Evolutionary conservation across 2,113 vertebrate genomes (phyloP), one percentile per base, ranked within the genome.

Genomic region (Mugil cephalus): DNA sequence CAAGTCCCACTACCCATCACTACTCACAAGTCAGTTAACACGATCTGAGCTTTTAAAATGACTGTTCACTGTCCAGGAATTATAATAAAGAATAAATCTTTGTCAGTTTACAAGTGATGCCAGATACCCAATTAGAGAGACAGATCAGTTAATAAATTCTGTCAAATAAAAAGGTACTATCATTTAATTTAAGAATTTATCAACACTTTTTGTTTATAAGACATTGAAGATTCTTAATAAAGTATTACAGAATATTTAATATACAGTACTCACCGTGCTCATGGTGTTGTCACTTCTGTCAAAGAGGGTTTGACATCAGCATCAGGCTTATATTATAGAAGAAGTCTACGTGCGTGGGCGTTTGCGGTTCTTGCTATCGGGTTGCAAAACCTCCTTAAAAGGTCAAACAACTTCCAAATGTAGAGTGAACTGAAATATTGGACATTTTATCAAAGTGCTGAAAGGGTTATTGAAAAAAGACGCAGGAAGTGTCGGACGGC

Each of bases 191-290:
- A 30, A 30, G 5, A 2, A 30, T 30, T 30, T 30, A 30, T 5
- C 24, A 30, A 30, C 24, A 30, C n/a, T n/a, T n/a, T 30, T 30
- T 3, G 24, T 30, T 30, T 30, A 30, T 30, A 30, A 30, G 51
- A 35, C 15, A 4, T 13, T 2, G 18, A 36, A 12, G 36, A 18
- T 59, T 19, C 6, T 30, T 30, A 30, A 30, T 3, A 30, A 30
- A 30, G 24, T 30, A 30, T 30, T 30, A 30, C 15, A 47, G 14
- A 51, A 14, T 2, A 11, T 7, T 9, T 17, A 1, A 24, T 14
- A 8, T 12, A 58, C 4, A 15, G 30, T n/a, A 85, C 89, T 91
- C 67, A 91, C 87, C 86, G 84, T 84, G 50, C 10, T 82, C 75
- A 80, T 74, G 77, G 50, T 77, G 66, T 46, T 5, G 17, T 47